Conservation (phyloP, 2,113 vertebrate genomes). For the Dendropsophus ebraccatus region DNA sequence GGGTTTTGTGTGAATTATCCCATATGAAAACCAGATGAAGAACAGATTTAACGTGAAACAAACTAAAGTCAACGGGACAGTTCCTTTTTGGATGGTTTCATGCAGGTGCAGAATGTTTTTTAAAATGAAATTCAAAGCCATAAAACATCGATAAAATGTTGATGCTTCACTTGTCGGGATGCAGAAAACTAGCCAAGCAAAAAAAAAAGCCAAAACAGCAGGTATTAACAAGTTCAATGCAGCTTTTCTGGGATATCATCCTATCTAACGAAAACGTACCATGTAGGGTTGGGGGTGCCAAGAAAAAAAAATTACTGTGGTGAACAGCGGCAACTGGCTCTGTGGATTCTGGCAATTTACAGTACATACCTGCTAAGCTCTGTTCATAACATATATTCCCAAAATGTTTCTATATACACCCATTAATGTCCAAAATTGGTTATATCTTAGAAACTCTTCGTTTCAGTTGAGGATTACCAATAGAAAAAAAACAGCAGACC, state of each 20-base stretch:
- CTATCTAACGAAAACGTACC: background rate
- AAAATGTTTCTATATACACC: background rate
- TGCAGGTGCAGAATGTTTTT: background rate
- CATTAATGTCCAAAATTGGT: background rate
- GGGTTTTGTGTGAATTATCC: background rate
- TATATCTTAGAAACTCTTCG: background rate
- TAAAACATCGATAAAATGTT: background rate
- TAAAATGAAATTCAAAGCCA: background rate
- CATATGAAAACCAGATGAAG: slow-evolving; percentile 9
- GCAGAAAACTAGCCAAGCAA: slow-evolving; percentile 10
- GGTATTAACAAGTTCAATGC: background rate
- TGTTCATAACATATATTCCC: background rate
- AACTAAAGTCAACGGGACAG: background rate
- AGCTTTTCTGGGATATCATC: background rate
- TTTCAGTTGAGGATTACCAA: too few species aligned
- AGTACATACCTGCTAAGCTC: background rate
- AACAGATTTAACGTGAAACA: background rate
- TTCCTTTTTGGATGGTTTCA: background rate
- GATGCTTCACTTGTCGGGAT: background rate
- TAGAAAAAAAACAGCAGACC: too few species aligned
- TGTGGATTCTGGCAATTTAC: background rate
- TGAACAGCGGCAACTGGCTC: background rate
- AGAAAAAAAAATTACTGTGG: background rate
- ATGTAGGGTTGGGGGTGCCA: background rate
- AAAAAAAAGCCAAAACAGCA: slow-evolving; percentile 6